Conservation (phyloP, 2,888 invertebrate species). For the Mesodorylaimus sp. region DNA sequence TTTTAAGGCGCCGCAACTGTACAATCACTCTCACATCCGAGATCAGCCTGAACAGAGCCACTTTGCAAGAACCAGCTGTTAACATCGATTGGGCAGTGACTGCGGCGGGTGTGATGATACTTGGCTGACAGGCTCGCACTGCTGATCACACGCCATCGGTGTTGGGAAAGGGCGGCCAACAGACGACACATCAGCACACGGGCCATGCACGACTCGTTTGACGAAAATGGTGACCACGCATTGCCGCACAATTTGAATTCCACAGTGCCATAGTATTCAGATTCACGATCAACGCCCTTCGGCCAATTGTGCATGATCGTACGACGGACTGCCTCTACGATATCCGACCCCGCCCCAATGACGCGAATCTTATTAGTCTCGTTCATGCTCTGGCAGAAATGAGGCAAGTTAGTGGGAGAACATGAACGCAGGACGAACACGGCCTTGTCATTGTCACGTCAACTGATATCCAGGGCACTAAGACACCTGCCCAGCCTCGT, state of each 20-base stretch:
- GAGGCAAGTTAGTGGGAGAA: constrained; percentile 3
- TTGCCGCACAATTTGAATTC: constrained; percentile 12
- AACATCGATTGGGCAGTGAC: constrained; percentile 11
- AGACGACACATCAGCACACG: constrained; percentile 10
- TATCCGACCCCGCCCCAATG: constrained; percentile 10
- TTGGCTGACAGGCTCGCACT: constrained; percentile 14
- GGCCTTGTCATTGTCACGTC: constrained; percentile 11
- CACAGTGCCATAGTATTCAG: neutral
- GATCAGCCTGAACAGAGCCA: too few relatives aligned
- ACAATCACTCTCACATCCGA: too few relatives aligned
- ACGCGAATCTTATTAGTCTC: constrained; percentile 9
- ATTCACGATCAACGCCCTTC: constrained; percentile 9
- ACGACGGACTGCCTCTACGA: neutral
- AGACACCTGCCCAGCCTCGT: constrained; percentile 8
- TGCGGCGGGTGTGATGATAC: constrained; percentile 9
- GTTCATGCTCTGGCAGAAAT: constrained; percentile 9
- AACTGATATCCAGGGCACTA: constrained; percentile 8
- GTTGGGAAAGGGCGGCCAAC: constrained; percentile 3
- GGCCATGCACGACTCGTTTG: constrained; percentile 7
- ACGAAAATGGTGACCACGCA: constrained; percentile 9
- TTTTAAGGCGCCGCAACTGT: too few relatives aligned
- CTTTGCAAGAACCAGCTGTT: constrained; percentile 12
- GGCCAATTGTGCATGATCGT: constrained; percentile 9
- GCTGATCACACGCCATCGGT: constrained; percentile 11
- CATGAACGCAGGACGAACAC: constrained; percentile 11